Evolutionary conservation across 2,888 invertebrate species (phyloP).

Genomic region (Strigamia maritima): DNA sequence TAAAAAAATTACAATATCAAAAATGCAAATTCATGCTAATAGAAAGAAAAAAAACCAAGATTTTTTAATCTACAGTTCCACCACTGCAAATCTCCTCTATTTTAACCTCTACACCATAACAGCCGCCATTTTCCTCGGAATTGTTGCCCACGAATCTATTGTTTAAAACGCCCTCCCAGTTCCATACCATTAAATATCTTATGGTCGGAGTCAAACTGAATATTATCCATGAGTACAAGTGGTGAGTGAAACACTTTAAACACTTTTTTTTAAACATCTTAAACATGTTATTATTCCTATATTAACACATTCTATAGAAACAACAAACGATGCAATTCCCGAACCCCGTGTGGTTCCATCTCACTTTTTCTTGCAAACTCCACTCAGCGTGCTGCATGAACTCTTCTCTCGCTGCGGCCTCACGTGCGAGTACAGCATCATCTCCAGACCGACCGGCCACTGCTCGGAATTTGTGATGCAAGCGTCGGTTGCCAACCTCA

Average conservation of each 20-base stretch:
- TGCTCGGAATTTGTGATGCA: neutral
- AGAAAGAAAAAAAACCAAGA: no score
- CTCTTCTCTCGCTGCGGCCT: neutral
- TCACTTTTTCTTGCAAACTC: neutral
- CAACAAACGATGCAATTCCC: neutral
- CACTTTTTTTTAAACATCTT: no score
- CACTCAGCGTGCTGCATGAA: neutral
- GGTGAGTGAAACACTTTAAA: no score
- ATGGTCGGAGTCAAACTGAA: neutral
- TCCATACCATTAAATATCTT: neutral
- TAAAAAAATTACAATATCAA: no score
- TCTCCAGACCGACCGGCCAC: neutral
- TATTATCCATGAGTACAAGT: conserved; percentile 3
- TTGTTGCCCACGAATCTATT: neutral
- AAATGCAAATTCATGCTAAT: no score
- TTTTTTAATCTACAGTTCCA: no score
- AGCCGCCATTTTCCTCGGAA: neutral
- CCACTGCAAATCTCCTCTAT: no score
- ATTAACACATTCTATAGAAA: neutral
- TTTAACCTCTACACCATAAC: no score
- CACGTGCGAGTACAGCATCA: neutral
- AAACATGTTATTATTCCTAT: no score
- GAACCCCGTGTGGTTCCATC: neutral
- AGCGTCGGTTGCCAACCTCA: neutral
- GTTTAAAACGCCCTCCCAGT: neutral